Conservation (phyloP, 2,113 vertebrate species). For the Dissostichus mawsoni region DNA sequence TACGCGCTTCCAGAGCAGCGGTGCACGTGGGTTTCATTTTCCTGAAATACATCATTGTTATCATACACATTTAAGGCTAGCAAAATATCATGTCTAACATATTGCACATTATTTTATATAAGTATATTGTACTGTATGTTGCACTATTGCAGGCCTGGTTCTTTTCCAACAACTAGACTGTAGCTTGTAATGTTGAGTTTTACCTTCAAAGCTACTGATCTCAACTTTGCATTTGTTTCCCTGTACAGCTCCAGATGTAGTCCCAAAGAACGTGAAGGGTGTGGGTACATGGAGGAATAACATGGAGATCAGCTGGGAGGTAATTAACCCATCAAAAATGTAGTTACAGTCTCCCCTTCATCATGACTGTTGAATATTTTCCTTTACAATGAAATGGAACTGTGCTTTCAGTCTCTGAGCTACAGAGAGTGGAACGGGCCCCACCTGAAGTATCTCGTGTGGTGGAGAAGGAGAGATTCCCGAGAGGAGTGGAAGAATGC, state of each 20-base stretch:
- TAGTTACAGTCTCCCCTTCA: neutral
- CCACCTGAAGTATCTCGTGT: slow-evolving; percentile 92
- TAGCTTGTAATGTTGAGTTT: neutral
- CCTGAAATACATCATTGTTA: neutral
- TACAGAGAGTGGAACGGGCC: slow-evolving; percentile 94
- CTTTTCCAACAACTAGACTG: too few species aligned
- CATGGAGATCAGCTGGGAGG: slow-evolving; percentile 99
- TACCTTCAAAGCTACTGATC: neutral
- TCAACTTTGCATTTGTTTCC: neutral
- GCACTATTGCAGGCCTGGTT: too few species aligned
- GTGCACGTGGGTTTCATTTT: slow-evolving; percentile 87
- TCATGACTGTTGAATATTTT: neutral
- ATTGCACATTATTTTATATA: neutral
- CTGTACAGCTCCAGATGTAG: slow-evolving; percentile 91
- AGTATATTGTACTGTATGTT: too few species aligned
- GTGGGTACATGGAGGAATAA: slow-evolving; percentile 94
- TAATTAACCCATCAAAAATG: slow-evolving; percentile 62
- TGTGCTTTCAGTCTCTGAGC: slow-evolving; percentile 69
- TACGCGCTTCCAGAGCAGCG: slow-evolving; percentile 91
- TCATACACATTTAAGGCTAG: neutral
- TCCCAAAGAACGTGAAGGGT: slow-evolving; percentile 91
- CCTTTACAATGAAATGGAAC: neutral
- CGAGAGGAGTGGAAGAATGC: slow-evolving; percentile 93
- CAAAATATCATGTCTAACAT: neutral
- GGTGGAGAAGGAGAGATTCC: slow-evolving; percentile 91